Evolutionary conservation across 2,113 vertebrate genomes (phyloP), one percentile per base, ranked within the genome.

Genomic region (Rhipidura dahli): DNA sequence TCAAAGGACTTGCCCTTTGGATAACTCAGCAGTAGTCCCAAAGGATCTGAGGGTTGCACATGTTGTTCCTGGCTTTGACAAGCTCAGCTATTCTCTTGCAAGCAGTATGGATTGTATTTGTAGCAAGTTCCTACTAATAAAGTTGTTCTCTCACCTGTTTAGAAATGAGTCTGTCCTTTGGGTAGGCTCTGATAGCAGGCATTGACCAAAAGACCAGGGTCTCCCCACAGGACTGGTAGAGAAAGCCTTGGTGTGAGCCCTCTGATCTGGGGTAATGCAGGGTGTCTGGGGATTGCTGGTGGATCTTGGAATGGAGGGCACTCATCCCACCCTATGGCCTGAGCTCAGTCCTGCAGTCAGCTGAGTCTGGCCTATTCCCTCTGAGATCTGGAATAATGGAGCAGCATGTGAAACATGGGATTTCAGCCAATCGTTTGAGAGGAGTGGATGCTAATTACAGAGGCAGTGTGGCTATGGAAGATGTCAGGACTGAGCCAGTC

Each of bases 381-480:
- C 30, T 2, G 13, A 59, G 63, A 69, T 45, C 68, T 61, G 77
- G 22, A 42, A 8, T 69, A 49, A 56, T 7, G 30, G 35, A 59
- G 44, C 54, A 49, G 31, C 31, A 13, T 2, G 11, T 72, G 63
- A 87, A 83, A 31, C 9, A 5, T 65, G 77, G 54, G 87, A 7
- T 71, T 84, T 89, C 23, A 45, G 11, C 2, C 65, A 22, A 24
- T 51, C 1, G 0, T 66, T 87, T 88, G 61, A 16, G 64, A 89
- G 87, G 12, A 83, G 35, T 0, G 10, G 45, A 7, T 59, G 47
- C 39, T 60, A n/a, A 37, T 33, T 26, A 15, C 61, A 54, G 63
- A 63, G 70, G 57, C 44, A 33, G 23, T 0, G 1, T 79, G 53
- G 57, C 63, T 0, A 0, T 50, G 57, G 83, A 51, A 65, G 61